phyloP scores from a whole-genome alignment of 2,797 vertebrate genomes.

The Pogoniulus pusillus region DNA sequence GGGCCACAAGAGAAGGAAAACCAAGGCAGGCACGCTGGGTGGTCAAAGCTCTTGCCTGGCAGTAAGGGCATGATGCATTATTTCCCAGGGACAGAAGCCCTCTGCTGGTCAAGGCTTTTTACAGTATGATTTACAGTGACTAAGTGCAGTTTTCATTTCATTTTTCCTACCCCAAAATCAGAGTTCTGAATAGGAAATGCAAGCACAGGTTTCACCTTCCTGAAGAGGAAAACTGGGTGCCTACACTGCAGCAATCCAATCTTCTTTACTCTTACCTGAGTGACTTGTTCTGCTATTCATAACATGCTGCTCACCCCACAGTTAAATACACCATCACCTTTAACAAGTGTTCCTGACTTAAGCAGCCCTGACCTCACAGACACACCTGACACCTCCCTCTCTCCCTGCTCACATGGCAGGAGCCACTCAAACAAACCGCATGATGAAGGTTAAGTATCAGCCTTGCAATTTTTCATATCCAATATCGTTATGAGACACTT shows the following conservation, averaged over 20 bases:
- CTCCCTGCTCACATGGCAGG: not conserved
- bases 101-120: slow-evolving; percentile 74
- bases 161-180: not conserved
- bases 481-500: not conserved
- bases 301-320: not conserved
- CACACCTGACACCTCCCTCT: not conserved
- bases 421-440: not conserved
- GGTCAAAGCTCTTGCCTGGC: not conserved
- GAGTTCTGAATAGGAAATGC: not conserved
- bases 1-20: not conserved
- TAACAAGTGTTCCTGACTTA: not conserved
- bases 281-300: not conserved
- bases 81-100: slow-evolving; percentile 78
- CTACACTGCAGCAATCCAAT: not conserved
- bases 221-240: not conserved
- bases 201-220: not conserved
- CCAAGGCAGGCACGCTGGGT: not conserved
- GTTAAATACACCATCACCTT: not conserved
- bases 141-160: not conserved
- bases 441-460: not conserved
- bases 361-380: not conserved
- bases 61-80: not conserved
- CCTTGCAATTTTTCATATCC: not conserved
- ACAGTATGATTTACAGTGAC: slow-evolving; percentile 22
- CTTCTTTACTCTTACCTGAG: not conserved